Evolutionary conservation across 2,888 invertebrate genomes (phyloP).

Genomic region (Dynastes hyllus): DNA sequence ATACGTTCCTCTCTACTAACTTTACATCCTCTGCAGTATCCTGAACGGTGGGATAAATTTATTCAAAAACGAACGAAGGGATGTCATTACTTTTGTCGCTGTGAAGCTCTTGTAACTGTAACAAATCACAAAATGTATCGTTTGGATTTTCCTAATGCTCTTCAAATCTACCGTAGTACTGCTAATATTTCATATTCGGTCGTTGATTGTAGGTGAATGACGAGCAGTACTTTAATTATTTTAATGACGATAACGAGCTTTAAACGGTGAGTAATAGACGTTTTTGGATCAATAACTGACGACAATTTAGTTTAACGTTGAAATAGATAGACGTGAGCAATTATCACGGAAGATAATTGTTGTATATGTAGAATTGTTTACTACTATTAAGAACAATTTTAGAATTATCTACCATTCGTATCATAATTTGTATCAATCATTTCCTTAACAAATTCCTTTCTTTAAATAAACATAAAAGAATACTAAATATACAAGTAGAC

Average conservation of each 20-base stretch:
- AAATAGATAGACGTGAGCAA: neutral
- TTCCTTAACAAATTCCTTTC: too few relatives aligned
- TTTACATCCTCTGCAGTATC: conserved; percentile 25
- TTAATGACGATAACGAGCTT: neutral
- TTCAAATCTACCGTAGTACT: neutral
- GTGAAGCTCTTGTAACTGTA: conserved; percentile 22
- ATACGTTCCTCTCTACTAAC: conserved; percentile 6
- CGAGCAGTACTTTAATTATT: neutral
- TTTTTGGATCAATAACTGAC: too few relatives aligned
- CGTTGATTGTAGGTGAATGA: neutral
- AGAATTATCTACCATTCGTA: too few relatives aligned
- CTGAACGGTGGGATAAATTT: conserved; percentile 28
- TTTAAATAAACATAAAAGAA: too few relatives aligned
- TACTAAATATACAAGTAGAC: too few relatives aligned
- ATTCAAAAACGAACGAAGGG: conserved; percentile 11
- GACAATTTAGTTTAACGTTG: neutral
- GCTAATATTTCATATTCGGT: conserved; percentile 12
- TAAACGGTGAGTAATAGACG: too few relatives aligned
- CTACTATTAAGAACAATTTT: too few relatives aligned
- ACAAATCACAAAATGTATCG: neutral
- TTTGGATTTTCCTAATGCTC: conserved; percentile 26
- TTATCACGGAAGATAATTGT: too few relatives aligned
- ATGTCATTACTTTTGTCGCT: neutral
- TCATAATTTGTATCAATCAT: too few relatives aligned
- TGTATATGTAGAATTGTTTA: too few relatives aligned